Conservation (phyloP, 2,888 invertebrate species). For the Bombylius discolor region DNA sequence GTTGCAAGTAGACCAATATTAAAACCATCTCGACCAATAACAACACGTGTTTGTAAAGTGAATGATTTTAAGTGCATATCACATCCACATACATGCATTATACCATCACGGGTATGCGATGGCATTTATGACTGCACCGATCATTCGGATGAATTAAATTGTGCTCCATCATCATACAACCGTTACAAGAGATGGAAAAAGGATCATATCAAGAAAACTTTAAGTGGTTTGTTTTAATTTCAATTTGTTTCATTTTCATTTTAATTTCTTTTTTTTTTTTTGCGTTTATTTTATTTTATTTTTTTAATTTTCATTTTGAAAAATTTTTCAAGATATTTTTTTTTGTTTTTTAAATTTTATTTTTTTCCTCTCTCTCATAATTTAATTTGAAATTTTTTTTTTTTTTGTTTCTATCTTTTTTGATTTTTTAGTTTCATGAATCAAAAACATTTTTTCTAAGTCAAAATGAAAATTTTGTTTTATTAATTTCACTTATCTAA, state of each 20-base stretch:
- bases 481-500: no score
- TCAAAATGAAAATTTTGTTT: no score
- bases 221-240: constrained; percentile 31
- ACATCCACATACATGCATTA: constrained; percentile 33
- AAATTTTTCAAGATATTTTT: background rate
- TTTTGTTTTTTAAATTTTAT: background rate
- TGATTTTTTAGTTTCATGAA: no score
- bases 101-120: constrained; percentile 41
- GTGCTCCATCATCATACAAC: constrained; percentile 23
- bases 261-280: background rate
- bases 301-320: constrained; percentile 4
- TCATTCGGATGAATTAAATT: constrained; percentile 50
- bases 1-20: constrained; percentile 8
- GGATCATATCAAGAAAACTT: constrained; percentile 17
- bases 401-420: no score
- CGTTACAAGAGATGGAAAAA: constrained; percentile 31
- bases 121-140: constrained; percentile 41
- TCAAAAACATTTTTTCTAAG: no score
- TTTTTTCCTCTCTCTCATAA: background rate
- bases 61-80: constrained; percentile 35
- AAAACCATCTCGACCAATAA: constrained; percentile 15
- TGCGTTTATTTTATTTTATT: constrained; percentile 9
- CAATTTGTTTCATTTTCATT: constrained; percentile 8
- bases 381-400: no score
- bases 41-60: constrained; percentile 23